Evolutionary conservation across 2,888 invertebrate species (phyloP).

Genomic region (Phortica okadai): DNA sequence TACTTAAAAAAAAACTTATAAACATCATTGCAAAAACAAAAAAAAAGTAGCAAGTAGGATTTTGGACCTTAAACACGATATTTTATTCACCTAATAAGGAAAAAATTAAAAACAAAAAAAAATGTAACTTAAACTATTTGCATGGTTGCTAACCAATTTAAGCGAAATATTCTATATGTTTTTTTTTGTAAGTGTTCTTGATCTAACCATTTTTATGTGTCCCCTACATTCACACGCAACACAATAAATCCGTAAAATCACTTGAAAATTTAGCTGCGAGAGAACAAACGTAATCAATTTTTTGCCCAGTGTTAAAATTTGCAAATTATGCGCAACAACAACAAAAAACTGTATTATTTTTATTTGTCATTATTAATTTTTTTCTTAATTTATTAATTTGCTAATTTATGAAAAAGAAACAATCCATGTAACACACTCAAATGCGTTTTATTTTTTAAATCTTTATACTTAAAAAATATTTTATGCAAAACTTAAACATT

Average conservation of each 20-base stretch:
- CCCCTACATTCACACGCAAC: conserved; percentile 33
- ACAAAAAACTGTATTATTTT: conserved; percentile 38
- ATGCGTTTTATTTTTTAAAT: conserved; percentile 44
- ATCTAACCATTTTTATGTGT: conserved; percentile 50
- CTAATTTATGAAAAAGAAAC: conserved; percentile 22
- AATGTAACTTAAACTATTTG: conserved; percentile 23
- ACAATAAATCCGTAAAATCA: not conserved
- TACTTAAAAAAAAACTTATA: conserved; percentile 20
- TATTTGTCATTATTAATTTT: conserved; percentile 12
- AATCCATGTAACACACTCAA: conserved; percentile 16
- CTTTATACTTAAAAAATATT: conserved; percentile 38
- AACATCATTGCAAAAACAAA: conserved; percentile 35
- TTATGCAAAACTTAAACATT: conserved; percentile 22
- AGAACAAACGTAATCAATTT: not conserved
- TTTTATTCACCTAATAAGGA: not conserved
- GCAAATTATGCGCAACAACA: conserved; percentile 31
- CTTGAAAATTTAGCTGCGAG: not conserved
- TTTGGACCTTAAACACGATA: conserved; percentile 46
- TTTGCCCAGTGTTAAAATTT: conserved; percentile 18
- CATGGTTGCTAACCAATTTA: conserved; percentile 19
- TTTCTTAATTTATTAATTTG: not conserved
- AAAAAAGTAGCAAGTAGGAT: conserved; percentile 56
- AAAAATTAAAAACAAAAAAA: conserved; percentile 20
- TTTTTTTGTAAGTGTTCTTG: conserved; percentile 33
- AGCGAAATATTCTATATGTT: conserved; percentile 36